phyloP scores from a whole-genome alignment of 2,888 invertebrate species.

The Luffia ferchaultella region DNA sequence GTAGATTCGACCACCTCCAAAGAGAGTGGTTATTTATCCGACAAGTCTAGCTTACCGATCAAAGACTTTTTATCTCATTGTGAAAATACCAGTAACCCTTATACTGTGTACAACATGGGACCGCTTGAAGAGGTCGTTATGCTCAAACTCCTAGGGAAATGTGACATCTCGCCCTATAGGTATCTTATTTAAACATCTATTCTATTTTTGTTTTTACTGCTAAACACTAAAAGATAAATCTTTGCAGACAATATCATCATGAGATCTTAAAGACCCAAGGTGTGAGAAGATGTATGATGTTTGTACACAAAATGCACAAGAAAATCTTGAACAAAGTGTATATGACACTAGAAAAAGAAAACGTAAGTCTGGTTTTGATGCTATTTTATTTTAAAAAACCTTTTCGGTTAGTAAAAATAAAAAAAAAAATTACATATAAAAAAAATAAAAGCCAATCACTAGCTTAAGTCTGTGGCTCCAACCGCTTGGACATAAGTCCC shows the following conservation, averaged over 20 bases:
- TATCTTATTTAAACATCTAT: constrained; percentile 16
- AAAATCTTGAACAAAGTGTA: constrained; percentile 75
- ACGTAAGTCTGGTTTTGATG: constrained; percentile 17
- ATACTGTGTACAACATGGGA: constrained; percentile 49
- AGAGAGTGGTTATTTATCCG: constrained; percentile 32
- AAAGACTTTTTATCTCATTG: neutral
- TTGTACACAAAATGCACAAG: constrained; percentile 77
- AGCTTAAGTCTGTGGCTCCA: neutral
- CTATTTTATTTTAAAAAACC: neutral
- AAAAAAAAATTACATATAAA: neutral
- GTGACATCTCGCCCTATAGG: constrained; percentile 33
- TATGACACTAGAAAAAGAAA: constrained; percentile 71
- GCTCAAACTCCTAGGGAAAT: constrained; percentile 34
- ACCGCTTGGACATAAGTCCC: too few species aligned
- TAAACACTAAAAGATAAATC: constrained; percentile 1
- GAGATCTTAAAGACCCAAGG: constrained; percentile 89
- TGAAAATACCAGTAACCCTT: constrained; percentile 19
- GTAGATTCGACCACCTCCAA: constrained; percentile 25
- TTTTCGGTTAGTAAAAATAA: neutral
- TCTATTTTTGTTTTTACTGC: too few species aligned
- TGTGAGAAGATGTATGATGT: constrained; percentile 80
- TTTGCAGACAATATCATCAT: constrained; percentile 81
- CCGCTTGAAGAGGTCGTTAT: constrained; percentile 41
- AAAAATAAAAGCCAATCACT: neutral
- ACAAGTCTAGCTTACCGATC: constrained; percentile 3